Base-by-base conservation (phyloP, 2,888 invertebrate genomes). In the Cotesia congregata region DNA sequence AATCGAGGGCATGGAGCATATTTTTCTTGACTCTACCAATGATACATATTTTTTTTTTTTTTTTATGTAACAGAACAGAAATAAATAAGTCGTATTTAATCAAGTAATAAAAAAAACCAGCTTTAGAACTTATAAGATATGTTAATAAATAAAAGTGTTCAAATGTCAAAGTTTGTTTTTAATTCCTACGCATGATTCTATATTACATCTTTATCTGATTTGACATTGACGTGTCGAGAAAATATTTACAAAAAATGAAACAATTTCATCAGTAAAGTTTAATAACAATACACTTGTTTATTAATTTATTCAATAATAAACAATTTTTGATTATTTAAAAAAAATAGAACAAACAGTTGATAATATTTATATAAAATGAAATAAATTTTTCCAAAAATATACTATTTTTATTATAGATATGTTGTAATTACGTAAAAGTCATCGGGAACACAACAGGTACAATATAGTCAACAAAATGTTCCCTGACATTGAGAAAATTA, bases 391-490 rank as follows among this genome's bases (percentile, higher is more conserved):
- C 50, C 67, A 50, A 73, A 73, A 73, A 41, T 38, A 75, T 30
- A 72, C 72, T 67, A 79, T 62, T 62, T 70, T 76, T 77, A 75
- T 64, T 38, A 41, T 17, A 17, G 12, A 17, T 62, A 62, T 62
- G 7, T 62, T 17, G 20, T 61, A 81, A 81, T 81, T 81, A 81
- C 80, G 79, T 81, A 80, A 81, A 80, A 77, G 81, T 79, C 81
- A 78, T 75, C 60, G 71, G 17, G 62, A 76, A 50, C 64, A 78
- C 74, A 79, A 80, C 74, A 76, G 79, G 76, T 76, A 12, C 70
- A 61, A 41, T 40, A 41, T 81, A 80, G 78, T 81, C 80, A 78
- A 84, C 85, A 85, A 30, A 30, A 86, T 85, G 86, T 85, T 84
- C 83, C 80, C 82, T 82, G 81, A 81, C 80, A 81, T 82, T 81